Percentiles rank a stretch among this genome's conserved stretches.
Evolutionary conservation across 2,797 vertebrate species (phyloP).

Genomic region (Pangasius krempfi): DNA sequence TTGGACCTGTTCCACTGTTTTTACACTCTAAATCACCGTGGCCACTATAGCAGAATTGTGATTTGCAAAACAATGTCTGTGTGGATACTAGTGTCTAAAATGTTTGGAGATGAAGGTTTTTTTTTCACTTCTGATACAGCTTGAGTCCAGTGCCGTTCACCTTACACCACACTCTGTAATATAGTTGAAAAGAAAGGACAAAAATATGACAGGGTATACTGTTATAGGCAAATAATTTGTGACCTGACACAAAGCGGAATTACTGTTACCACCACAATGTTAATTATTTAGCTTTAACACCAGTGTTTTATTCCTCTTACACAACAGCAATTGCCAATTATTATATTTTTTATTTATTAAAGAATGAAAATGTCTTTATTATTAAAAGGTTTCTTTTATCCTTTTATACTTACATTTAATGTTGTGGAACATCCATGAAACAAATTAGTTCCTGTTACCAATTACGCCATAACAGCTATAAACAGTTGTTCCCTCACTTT

Average conservation of each 20-base stretch:
- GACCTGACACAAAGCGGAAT: background rate
- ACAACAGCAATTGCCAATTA: too few relatives aligned
- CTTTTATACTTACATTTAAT: background rate
- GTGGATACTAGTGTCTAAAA: background rate
- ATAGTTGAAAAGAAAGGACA: background rate
- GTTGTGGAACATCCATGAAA: background rate
- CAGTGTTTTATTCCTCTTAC: background rate
- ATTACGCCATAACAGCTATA: background rate
- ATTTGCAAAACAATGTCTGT: background rate
- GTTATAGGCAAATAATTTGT: background rate
- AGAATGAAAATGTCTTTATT: background rate
- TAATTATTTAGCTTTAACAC: background rate
- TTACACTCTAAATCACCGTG: too few relatives aligned
- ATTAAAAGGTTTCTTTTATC: background rate
- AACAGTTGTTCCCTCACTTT: background rate
- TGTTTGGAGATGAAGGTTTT: background rate
- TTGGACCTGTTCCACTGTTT: slow-evolving; percentile 11
- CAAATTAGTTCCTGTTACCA: background rate
- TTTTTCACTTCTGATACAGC: background rate
- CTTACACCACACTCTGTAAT: background rate
- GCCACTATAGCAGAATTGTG: background rate
- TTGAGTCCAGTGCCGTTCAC: too few relatives aligned
- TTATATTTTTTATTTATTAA: background rate
- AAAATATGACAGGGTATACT: background rate
- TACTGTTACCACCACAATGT: background rate